A percentile compares a stretch with the other conserved stretches of the same genome.
phyloP scores from a whole-genome alignment of 2,113 vertebrate genomes.

The Oryzias celebensis region DNA sequence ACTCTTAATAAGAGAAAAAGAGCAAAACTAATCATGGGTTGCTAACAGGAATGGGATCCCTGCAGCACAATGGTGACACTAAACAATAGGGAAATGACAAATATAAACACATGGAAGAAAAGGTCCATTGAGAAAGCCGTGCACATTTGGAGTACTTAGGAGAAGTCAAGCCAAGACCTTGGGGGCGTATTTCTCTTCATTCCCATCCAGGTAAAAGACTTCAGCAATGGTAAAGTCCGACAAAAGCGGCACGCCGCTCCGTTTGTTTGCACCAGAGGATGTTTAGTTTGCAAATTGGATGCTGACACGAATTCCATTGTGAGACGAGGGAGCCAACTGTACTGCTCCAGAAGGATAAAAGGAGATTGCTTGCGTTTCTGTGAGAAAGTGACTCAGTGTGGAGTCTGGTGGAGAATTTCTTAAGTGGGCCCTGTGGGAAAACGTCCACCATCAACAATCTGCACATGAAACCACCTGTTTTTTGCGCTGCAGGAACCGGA shows the following conservation, averaged over 20 bases:
- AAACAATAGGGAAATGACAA: slow-evolving; percentile 63
- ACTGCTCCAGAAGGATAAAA: not conserved
- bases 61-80: slow-evolving; percentile 42
- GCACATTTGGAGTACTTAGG: not conserved
- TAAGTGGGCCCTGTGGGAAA: slow-evolving; percentile 66
- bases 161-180: slow-evolving; percentile 36
- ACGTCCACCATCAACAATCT: slow-evolving; percentile 54
- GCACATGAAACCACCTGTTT: slow-evolving; percentile 57
- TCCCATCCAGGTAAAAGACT: slow-evolving; percentile 54
- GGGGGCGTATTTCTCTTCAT: slow-evolving; percentile 45
- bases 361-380: slow-evolving; percentile 10
- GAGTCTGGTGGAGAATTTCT: slow-evolving; percentile 43
- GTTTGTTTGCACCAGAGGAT: slow-evolving; percentile 64
- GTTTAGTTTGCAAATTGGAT: slow-evolving; percentile 67
- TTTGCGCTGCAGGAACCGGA: not conserved
- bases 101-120: slow-evolving; percentile 66
- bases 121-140: slow-evolving; percentile 14
- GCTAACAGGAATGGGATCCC: slow-evolving; percentile 46
- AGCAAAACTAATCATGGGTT: slow-evolving; percentile 29
- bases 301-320: slow-evolving; percentile 48
- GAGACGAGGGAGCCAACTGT: slow-evolving; percentile 24
- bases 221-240: slow-evolving; percentile 36
- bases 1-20: slow-evolving; percentile 12
- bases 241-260: slow-evolving; percentile 12
- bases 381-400: slow-evolving; percentile 34